Base-by-base conservation (phyloP, 2,113 vertebrate species). In the Callochromis pleurospilus region DNA sequence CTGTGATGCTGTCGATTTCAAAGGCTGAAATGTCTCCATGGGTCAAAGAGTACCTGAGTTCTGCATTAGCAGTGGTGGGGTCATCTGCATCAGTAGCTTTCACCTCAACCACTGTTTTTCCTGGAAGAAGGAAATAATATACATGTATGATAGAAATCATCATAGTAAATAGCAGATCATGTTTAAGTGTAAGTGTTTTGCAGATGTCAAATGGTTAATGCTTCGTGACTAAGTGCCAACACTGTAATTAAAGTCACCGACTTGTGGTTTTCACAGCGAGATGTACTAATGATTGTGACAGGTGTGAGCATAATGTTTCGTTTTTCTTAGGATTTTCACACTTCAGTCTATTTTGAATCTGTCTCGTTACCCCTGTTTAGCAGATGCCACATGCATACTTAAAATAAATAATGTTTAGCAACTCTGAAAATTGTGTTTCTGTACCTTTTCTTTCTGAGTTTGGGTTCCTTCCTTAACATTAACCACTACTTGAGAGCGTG, bases 81-180 rank as follows among this genome's bases (percentile, higher is more conserved):
- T 99, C 98, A 31, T 99, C 99, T 17, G 97, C 96, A 51, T 99
- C 99, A 5, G 97, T 95, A 1, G 98, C 99, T 11, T 62, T 97
- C 88, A 98, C 96, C 51, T 81, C 94, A 42, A 97, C 93, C 33
- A 99, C 97, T 0, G 90, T 92, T 8, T 97, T 97, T 82, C 97
- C 99, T 99, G 51, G 5, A 47, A 13, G 31, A 47, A 49, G 11
- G 49, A 29, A 55, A 82, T 40, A 80, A 24, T 31, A 3, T 73
- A 73, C 38, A 49, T 5, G 3, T 49, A 49, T 13, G 1, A n/a
- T 19, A 49, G 24, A 29, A 49, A 49, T 49, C 24, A 19, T 17
- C 70, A 75, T 47, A 47, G 9, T 47, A 26, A 26, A 29, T 26
- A 29, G 17, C 26, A 3, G 9, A 47, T 11, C 9, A 1, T 49